phyloP scores from a whole-genome alignment of 2,797 vertebrate species.

The Centropyge bicolor region DNA sequence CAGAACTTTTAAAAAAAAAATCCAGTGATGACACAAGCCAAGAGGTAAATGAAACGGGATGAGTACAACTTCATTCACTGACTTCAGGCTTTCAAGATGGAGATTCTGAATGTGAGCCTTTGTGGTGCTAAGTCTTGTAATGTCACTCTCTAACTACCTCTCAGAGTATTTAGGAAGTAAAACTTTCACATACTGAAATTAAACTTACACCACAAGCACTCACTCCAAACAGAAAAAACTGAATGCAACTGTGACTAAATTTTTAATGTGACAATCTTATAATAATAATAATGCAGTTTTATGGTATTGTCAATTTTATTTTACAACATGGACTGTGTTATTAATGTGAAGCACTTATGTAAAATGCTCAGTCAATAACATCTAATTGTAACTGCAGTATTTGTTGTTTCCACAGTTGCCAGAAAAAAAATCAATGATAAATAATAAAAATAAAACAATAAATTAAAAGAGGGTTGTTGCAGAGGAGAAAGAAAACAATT shows the following conservation, averaged over 20 bases:
- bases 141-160: conserved; percentile 16
- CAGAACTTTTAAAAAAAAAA: conserved; percentile 4
- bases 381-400: background rate
- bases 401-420: background rate
- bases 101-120: conserved; percentile 18
- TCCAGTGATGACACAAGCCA: conserved; percentile 8
- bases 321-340: background rate
- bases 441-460: conserved; percentile 13
- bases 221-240: background rate
- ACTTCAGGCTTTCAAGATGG: conserved; percentile 1
- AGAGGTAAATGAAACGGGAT: conserved; percentile 33
- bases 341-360: conserved; percentile 16
- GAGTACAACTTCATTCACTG: conserved; percentile 20
- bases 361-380: background rate
- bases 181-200: background rate
- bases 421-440: background rate
- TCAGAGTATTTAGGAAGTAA: conserved; percentile 24
- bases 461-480: conserved; percentile 1
- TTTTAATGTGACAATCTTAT: conserved; percentile 18
- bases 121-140: conserved; percentile 5
- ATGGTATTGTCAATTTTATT: conserved; percentile 14
- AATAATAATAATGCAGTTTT: conserved; percentile 5
- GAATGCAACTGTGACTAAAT: background rate
- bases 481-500: background rate
- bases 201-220: background rate